phyloP scores from a whole-genome alignment of 2,888 invertebrate genomes.

The Xestia c-nigrum region DNA sequence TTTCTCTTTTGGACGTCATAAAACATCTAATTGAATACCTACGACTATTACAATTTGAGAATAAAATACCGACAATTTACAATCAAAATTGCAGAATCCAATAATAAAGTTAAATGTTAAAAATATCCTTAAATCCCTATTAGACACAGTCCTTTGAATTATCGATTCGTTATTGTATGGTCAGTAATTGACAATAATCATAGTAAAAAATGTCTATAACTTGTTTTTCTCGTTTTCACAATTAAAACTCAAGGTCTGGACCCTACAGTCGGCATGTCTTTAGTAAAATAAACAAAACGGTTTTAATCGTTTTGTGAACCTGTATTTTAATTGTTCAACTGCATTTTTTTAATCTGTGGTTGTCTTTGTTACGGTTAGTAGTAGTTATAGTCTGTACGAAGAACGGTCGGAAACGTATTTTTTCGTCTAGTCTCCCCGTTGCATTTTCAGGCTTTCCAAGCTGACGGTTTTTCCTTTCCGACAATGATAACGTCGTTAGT shows the following conservation, averaged over 20 bases:
- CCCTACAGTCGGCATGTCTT: slow-evolving; percentile 53
- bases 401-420: slow-evolving; percentile 83
- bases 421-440: slow-evolving; percentile 85
- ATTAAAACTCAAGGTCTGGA: slow-evolving; percentile 60
- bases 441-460: slow-evolving; percentile 83
- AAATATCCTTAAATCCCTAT: slow-evolving; percentile 59
- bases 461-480: slow-evolving; percentile 79
- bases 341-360: slow-evolving; percentile 61
- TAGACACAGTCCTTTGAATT: slow-evolving; percentile 64
- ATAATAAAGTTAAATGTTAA: slow-evolving; percentile 46
- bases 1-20: background rate
- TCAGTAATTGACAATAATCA: slow-evolving; percentile 60
- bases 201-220: slow-evolving; percentile 55
- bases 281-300: slow-evolving; percentile 54
- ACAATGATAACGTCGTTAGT: slow-evolving; percentile 86
- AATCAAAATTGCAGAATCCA: slow-evolving; percentile 29
- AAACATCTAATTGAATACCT: slow-evolving; percentile 1
- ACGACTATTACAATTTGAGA: slow-evolving; percentile 2
- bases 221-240: slow-evolving; percentile 57
- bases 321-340: slow-evolving; percentile 48
- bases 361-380: slow-evolving; percentile 25
- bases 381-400: slow-evolving; percentile 69
- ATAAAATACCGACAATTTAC: slow-evolving; percentile 30
- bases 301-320: slow-evolving; percentile 45
- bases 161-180: slow-evolving; percentile 65